Evolutionary conservation across 2,113 vertebrate species (phyloP).

Genomic region (Prochilodus magdalenae): DNA sequence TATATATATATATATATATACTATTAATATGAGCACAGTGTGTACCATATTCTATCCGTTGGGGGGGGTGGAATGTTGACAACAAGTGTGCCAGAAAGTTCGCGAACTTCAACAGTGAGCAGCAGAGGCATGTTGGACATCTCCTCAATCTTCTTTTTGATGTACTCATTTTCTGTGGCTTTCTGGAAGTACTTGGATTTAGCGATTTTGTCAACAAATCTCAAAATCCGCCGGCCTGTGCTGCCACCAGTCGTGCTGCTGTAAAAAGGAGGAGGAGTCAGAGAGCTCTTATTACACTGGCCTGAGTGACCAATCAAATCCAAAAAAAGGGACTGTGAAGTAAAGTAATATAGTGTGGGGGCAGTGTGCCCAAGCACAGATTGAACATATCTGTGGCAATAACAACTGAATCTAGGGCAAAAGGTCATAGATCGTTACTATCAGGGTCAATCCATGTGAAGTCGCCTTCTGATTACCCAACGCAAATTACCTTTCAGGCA

Average conservation of each 20-base stretch:
- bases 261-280: constrained; percentile 56
- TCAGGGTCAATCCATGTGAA: neutral
- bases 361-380: neutral
- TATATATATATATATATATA: too few species aligned
- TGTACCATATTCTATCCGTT: constrained; percentile 89
- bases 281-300: constrained; percentile 5
- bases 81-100: constrained; percentile 81
- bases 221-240: constrained; percentile 85
- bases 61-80: constrained; percentile 87
- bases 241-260: constrained; percentile 67
- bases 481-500: neutral
- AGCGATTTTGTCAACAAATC: constrained; percentile 88
- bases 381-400: neutral
- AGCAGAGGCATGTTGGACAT: constrained; percentile 88
- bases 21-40: too few species aligned
- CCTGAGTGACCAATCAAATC: neutral
- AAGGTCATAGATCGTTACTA: neutral
- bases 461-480: neutral
- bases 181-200: constrained; percentile 92
- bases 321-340: neutral
- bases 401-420: neutral
- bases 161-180: constrained; percentile 88
- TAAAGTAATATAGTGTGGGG: neutral
- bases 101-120: constrained; percentile 87
- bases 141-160: constrained; percentile 91